Evolutionary conservation across 2,888 invertebrate genomes (phyloP).

Genomic region (Sesamia inferens): DNA sequence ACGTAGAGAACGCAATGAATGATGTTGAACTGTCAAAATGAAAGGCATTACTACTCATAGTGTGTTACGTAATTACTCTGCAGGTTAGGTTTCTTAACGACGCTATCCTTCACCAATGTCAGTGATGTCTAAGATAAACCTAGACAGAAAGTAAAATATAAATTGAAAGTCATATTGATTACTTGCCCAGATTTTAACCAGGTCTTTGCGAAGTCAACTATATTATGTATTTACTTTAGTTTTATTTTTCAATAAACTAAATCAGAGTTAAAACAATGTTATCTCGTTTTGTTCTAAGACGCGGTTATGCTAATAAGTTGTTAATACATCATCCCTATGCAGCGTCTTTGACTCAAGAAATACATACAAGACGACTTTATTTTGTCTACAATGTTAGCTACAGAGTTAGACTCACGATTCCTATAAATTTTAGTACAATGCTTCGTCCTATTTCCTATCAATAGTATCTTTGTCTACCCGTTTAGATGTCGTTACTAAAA

Average conservation of each 20-base stretch:
- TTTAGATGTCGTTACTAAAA: slow-evolving; percentile 10
- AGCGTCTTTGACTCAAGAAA: not conserved
- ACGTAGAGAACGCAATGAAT: too few species aligned
- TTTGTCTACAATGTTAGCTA: not conserved
- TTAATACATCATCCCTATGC: not conserved
- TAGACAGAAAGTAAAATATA: not conserved
- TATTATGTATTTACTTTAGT: not conserved
- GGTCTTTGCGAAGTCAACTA: not conserved
- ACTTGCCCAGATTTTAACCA: not conserved
- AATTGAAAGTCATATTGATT: not conserved
- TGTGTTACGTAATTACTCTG: too few species aligned
- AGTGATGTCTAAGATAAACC: not conserved
- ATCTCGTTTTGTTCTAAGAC: not conserved
- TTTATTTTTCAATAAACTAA: not conserved
- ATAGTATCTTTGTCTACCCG: not conserved
- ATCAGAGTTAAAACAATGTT: not conserved
- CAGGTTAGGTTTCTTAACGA: not conserved
- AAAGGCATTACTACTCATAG: too few species aligned
- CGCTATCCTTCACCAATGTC: not conserved
- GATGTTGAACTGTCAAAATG: too few species aligned
- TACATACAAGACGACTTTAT: not conserved
- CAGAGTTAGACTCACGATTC: not conserved
- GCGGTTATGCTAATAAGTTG: not conserved
- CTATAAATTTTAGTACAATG: not conserved
- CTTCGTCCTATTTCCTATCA: not conserved